Evolutionary conservation across 2,797 vertebrate genomes (phyloP).

Genomic region (Melanotaenia trifasciata): DNA sequence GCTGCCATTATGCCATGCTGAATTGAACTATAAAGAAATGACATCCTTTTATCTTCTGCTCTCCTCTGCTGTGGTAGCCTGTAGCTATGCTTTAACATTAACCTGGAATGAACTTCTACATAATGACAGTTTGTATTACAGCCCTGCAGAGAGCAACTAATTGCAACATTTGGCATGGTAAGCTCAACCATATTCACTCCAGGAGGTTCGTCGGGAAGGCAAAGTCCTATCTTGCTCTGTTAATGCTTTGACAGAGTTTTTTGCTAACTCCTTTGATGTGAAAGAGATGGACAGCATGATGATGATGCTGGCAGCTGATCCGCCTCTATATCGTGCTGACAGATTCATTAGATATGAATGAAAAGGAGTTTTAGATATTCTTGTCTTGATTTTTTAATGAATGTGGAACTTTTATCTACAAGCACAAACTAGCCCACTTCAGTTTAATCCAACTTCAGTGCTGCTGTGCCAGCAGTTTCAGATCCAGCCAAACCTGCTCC

Average conservation of each 20-base stretch:
- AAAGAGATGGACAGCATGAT: slow-evolving; percentile 10
- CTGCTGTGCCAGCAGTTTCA: slow-evolving; percentile 6
- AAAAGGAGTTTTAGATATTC: slow-evolving; percentile 11
- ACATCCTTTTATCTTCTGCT: slow-evolving; percentile 16
- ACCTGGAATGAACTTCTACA: slow-evolving; percentile 9
- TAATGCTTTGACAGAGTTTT: slow-evolving; percentile 22
- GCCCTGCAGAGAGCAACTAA: slow-evolving; percentile 48
- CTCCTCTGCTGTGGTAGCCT: slow-evolving; percentile 18
- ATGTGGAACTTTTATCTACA: slow-evolving; percentile 19
- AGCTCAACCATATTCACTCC: slow-evolving; percentile 42
- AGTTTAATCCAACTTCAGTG: slow-evolving; percentile 2
- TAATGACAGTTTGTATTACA: slow-evolving; percentile 41
- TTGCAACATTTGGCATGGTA: slow-evolving; percentile 53
- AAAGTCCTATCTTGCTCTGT: slow-evolving; percentile 20
- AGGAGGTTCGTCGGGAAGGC: slow-evolving; percentile 35
- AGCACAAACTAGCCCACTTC: neutral
- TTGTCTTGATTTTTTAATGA: slow-evolving; percentile 13
- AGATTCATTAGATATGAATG: slow-evolving; percentile 29
- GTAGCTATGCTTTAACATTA: slow-evolving; percentile 23
- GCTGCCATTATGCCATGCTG: slow-evolving; percentile 8
- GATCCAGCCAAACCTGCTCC: neutral
- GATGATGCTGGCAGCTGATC: slow-evolving; percentile 22
- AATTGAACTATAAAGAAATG: slow-evolving; percentile 32
- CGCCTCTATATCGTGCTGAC: slow-evolving; percentile 15
- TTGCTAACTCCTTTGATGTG: slow-evolving; percentile 33